phyloP scores from a whole-genome alignment of 2,888 invertebrate genomes.

The Eupsilia transversa region DNA sequence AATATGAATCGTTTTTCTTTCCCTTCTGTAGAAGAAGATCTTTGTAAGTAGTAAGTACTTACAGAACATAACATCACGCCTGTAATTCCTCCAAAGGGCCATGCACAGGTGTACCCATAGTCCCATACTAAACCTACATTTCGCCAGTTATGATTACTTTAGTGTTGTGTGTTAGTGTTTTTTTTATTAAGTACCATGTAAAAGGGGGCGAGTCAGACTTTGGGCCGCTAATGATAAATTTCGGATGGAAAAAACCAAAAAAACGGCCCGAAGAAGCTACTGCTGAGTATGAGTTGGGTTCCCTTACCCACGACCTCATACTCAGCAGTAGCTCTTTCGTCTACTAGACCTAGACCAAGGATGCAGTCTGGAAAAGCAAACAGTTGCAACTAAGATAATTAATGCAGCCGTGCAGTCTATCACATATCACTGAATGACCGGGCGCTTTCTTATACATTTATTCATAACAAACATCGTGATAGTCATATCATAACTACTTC shows the following conservation, averaged over 20 bases:
- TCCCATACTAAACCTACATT: neutral
- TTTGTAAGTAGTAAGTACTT: neutral
- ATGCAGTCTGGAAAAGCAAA: too few relatives aligned
- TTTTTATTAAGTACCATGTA: neutral
- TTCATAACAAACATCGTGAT: neutral
- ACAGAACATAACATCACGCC: neutral
- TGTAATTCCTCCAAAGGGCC: neutral
- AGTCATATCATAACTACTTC: neutral
- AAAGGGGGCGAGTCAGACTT: neutral
- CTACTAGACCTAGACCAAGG: too few relatives aligned
- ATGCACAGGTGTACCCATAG: neutral
- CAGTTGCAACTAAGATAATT: neutral
- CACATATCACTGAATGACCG: neutral
- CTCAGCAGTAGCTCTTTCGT: neutral
- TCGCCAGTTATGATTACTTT: neutral
- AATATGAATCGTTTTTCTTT: neutral
- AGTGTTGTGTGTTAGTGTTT: too few relatives aligned
- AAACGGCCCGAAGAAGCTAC: neutral
- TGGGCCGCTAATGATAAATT: too few relatives aligned
- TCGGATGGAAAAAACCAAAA: neutral
- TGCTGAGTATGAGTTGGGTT: too few relatives aligned
- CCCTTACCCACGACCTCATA: neutral
- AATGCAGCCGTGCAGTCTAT: neutral
- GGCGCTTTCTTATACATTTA: neutral
- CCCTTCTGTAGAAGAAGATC: neutral